Evolutionary conservation across 2,797 vertebrate genomes (phyloP).

Genomic region (Gouania willdenowi): DNA sequence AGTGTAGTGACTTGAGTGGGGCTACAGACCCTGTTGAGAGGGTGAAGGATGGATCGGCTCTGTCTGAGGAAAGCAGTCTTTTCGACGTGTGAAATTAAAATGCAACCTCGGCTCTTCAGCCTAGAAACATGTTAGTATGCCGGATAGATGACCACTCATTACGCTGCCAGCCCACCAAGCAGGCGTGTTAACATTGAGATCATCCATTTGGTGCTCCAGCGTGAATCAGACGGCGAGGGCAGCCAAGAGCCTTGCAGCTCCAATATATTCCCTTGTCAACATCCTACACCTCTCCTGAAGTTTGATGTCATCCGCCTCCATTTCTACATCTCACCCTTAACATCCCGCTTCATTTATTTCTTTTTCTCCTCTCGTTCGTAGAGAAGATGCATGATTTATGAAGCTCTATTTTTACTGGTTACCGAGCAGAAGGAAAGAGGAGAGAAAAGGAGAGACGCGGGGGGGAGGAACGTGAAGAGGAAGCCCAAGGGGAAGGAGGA

Average conservation of each 20-base stretch:
- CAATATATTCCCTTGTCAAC: constrained; percentile 58
- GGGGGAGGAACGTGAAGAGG: constrained; percentile 28
- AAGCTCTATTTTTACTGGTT: constrained; percentile 84
- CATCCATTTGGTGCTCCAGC: constrained; percentile 24
- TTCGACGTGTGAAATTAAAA: no score
- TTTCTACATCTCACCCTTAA: constrained; percentile 38
- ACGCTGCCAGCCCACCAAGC: constrained; percentile 12
- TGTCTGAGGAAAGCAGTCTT: constrained; percentile 17
- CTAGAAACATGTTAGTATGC: constrained; percentile 22
- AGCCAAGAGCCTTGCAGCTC: constrained; percentile 60
- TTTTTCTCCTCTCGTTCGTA: constrained; percentile 29
- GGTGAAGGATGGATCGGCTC: constrained; percentile 34
- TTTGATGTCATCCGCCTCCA: constrained; percentile 55
- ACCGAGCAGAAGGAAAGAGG: constrained; percentile 52
- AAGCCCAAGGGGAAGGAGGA: constrained; percentile 55
- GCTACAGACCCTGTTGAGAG: constrained; percentile 15
- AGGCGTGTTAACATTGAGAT: constrained; percentile 43
- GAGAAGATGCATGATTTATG: constrained; percentile 83
- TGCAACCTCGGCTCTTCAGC: constrained; percentile 14
- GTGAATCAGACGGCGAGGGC: constrained; percentile 52
- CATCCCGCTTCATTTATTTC: constrained; percentile 26
- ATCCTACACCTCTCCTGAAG: constrained; percentile 33
- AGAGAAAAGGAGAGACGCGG: constrained; percentile 2
- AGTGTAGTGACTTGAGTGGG: no score
- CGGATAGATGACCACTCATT: constrained; percentile 39